These are phyloP conservation scores for Agrotis exclamationis DNA, from an alignment of 2,888 invertebrate genomes.

Conservation along the genomic window DNA sequence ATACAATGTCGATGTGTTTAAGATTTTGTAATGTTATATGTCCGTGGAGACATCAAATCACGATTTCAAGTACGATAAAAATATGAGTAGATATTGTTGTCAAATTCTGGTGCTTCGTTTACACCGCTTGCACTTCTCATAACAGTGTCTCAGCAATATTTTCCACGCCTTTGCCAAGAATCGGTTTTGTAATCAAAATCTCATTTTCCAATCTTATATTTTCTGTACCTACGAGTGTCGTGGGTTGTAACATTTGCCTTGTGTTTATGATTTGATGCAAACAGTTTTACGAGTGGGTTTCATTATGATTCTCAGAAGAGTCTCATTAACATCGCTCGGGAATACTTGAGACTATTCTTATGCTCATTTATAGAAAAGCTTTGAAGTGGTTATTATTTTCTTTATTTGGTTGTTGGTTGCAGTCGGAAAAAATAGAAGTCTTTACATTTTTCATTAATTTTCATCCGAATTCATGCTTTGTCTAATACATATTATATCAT, in stretches of 20 bases:
- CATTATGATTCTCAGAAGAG: slow-evolving; percentile 24
- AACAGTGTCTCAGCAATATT: background rate
- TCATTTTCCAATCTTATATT: slow-evolving; percentile 41
- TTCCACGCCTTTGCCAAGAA: slow-evolving; percentile 20
- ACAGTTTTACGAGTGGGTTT: slow-evolving; percentile 18
- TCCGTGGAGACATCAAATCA: background rate
- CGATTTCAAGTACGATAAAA: slow-evolving; percentile 19
- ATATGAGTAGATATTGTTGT: background rate
- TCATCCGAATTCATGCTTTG: slow-evolving; percentile 12
- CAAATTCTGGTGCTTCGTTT: slow-evolving; percentile 12
- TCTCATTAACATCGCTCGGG: slow-evolving; percentile 23
- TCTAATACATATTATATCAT: slow-evolving; percentile 8
- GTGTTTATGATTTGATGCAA: slow-evolving; percentile 24
- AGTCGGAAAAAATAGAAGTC: background rate
- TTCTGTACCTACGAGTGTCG: slow-evolving; percentile 20
- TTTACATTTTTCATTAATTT: background rate
- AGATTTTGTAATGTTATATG: slow-evolving; percentile 27
- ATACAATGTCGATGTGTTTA: slow-evolving; percentile 18
- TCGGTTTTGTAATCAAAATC: slow-evolving; percentile 46
- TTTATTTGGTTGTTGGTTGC: background rate
- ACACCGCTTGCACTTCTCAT: background rate
- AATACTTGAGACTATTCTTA: slow-evolving; percentile 35
- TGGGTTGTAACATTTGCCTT: slow-evolving; percentile 22
- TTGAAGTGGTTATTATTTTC: slow-evolving; percentile 21
- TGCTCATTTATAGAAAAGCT: slow-evolving; percentile 11